Conservation (phyloP, 2,797 vertebrate species). For the Acipenser ruthenus region DNA sequence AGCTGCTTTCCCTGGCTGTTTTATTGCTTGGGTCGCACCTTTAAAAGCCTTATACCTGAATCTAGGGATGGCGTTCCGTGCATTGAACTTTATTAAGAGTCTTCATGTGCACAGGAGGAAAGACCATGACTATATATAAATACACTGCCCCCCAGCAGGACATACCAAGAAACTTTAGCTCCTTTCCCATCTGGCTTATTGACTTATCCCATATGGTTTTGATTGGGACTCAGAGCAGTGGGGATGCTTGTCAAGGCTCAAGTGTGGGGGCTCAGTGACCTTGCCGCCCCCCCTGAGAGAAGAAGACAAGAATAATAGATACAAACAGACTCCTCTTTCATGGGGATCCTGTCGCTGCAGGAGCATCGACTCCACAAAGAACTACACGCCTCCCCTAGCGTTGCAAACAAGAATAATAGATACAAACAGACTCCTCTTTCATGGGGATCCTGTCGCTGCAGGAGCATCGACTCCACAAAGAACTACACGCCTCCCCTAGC, state of each 20-base stretch:
- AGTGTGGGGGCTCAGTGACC: constrained; percentile 22
- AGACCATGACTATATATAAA: constrained; percentile 16
- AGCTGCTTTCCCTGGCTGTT: too few species aligned
- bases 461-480: too few species aligned
- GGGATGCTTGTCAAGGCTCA: constrained; percentile 29
- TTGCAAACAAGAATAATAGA: background rate
- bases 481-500: too few species aligned
- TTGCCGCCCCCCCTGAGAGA: constrained; percentile 10
- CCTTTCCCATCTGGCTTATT: constrained; percentile 19
- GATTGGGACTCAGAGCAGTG: constrained; percentile 29
- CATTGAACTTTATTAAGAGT: too few species aligned
- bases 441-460: background rate
- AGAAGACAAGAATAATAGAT: background rate
- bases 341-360: too few species aligned
- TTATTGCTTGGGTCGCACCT: too few species aligned
- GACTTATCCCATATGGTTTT: constrained; percentile 36
- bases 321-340: background rate
- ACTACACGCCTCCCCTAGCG: too few species aligned
- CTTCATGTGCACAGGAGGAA: too few species aligned
- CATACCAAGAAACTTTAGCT: constrained; percentile 20
- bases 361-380: too few species aligned
- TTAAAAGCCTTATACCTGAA: too few species aligned
- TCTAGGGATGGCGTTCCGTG: too few species aligned
- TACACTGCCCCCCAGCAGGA: constrained; percentile 5
- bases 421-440: background rate